phyloP scores from a whole-genome alignment of 2,888 invertebrate species.

The Elysia crispata region DNA sequence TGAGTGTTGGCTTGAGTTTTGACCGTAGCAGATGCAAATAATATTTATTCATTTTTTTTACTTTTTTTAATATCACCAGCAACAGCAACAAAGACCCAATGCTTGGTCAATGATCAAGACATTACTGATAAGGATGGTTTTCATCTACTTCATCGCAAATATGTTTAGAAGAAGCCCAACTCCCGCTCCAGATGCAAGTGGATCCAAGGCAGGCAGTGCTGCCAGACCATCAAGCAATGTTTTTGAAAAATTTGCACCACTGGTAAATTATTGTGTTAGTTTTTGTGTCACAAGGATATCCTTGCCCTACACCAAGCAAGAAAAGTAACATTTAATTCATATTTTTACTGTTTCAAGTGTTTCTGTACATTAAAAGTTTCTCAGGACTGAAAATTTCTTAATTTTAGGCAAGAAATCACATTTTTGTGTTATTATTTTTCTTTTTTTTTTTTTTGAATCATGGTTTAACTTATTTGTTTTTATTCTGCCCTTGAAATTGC shows the following conservation, averaged over 20 bases:
- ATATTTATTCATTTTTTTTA: constrained; percentile 10
- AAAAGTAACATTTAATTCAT: too few relatives aligned
- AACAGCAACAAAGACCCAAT: constrained; percentile 45
- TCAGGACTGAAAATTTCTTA: too few relatives aligned
- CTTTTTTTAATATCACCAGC: constrained; percentile 32
- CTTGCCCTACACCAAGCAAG: too few relatives aligned
- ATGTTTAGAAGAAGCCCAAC: constrained; percentile 85
- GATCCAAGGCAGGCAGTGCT: constrained; percentile 43
- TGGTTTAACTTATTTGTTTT: too few relatives aligned
- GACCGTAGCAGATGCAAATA: too few relatives aligned
- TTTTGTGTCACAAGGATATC: not conserved
- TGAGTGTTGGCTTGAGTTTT: too few relatives aligned
- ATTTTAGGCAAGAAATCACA: too few relatives aligned
- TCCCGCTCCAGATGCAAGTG: constrained; percentile 73
- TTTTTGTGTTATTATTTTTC: too few relatives aligned
- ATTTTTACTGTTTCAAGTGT: too few relatives aligned
- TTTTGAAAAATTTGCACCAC: constrained; percentile 85
- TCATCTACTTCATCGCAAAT: constrained; percentile 94
- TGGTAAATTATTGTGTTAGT: constrained; percentile 77
- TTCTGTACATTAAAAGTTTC: too few relatives aligned
- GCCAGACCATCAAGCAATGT: constrained; percentile 71
- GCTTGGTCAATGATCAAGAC: constrained; percentile 85
- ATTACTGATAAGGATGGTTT: constrained; percentile 89
- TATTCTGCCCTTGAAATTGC: too few relatives aligned
- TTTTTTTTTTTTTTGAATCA: too few relatives aligned